phyloP scores from a whole-genome alignment of 2,888 invertebrate species.

The Trichogramma evanescens region DNA sequence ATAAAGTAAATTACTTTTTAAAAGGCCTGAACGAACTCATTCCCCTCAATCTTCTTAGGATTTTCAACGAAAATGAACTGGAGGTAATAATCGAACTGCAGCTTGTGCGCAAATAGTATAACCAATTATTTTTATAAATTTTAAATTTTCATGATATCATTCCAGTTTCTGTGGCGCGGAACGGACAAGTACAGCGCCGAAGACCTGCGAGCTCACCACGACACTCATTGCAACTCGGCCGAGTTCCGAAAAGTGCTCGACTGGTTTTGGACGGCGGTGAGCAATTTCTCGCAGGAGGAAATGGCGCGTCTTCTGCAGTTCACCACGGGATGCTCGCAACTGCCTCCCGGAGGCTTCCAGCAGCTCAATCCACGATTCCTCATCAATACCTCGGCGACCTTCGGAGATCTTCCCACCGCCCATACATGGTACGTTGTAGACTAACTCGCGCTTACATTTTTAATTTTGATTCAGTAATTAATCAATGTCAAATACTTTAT shows the following conservation, averaged over 20 bases:
- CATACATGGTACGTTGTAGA: slow-evolving; percentile 70
- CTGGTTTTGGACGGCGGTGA: slow-evolving; percentile 87
- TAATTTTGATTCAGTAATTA: not conserved
- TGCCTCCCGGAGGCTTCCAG: slow-evolving; percentile 84
- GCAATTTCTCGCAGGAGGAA: slow-evolving; percentile 84
- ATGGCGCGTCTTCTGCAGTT: slow-evolving; percentile 89
- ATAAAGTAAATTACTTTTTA: slow-evolving; percentile 81
- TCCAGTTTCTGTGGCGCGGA: slow-evolving; percentile 81
- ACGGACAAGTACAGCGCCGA: slow-evolving; percentile 86
- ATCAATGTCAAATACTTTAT: slow-evolving; percentile 2
- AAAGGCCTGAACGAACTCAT: slow-evolving; percentile 86
- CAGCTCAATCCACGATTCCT: slow-evolving; percentile 88
- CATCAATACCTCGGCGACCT: slow-evolving; percentile 81
- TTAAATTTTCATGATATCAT: not conserved
- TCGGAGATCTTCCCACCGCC: slow-evolving; percentile 85
- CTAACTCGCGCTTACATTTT: not conserved
- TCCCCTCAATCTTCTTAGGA: slow-evolving; percentile 85
- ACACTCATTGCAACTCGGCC: slow-evolving; percentile 71
- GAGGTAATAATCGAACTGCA: slow-evolving; percentile 58
- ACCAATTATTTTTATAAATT: not conserved
- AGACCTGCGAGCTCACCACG: slow-evolving; percentile 84
- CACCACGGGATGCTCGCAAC: slow-evolving; percentile 85
- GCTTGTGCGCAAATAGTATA: not conserved
- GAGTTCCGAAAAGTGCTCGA: slow-evolving; percentile 79
- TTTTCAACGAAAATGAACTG: slow-evolving; percentile 92